Base-by-base conservation (phyloP, 2,888 invertebrate species). In the Ophonus ardosiacus region DNA sequence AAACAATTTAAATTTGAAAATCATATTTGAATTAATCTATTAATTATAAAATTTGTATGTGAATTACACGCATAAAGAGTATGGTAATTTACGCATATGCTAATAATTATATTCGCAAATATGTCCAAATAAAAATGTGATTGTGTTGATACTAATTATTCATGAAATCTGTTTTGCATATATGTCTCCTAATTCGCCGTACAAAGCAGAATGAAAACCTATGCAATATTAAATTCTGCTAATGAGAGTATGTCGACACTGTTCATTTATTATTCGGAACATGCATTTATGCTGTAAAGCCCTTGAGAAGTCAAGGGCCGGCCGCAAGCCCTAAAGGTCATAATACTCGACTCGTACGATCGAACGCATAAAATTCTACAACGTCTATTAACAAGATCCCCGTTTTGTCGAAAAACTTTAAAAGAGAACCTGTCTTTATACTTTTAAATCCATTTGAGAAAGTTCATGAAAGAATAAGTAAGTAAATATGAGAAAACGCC, bases 321-420 rank as follows among this genome's bases (percentile, higher is more conserved):
- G 43, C 43, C 43, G 43, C 43, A 51, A 51, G 43, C 10, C 43
- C 43, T 81, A 81, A 81, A 81, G 81, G 81, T 81, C 71, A 81
- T 68, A 56, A 81, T 56, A 31, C 31, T 31, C 21, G 21, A 21
- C 21, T 21, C 31, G 31, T 31, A 51, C 71, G 68, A 80, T 80
- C 80, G 61, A 80, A 61, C 15, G 57, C 80, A 17, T 81, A 81
- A 81, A 81, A 81, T 71, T 81, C 71, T 24, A 81, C 71, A 71
- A 81, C 10, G 51, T 68, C 81, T 81, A 40, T 80, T 81, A 81
- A 38, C 40, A 74, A 40, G 43, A 21, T 81, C 18, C 10, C 15
- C 38, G 4, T 18, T 7, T 24, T 13, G 18, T 57, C 31, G 21
- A 38, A 71, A 81, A 81, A 68, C 63, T 17, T 31, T 31, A 38